Percentiles rank a stretch among this genome's conserved stretches.
Conservation (phyloP, 2,113 vertebrate genomes). For the Pelecanus crispus region DNA sequence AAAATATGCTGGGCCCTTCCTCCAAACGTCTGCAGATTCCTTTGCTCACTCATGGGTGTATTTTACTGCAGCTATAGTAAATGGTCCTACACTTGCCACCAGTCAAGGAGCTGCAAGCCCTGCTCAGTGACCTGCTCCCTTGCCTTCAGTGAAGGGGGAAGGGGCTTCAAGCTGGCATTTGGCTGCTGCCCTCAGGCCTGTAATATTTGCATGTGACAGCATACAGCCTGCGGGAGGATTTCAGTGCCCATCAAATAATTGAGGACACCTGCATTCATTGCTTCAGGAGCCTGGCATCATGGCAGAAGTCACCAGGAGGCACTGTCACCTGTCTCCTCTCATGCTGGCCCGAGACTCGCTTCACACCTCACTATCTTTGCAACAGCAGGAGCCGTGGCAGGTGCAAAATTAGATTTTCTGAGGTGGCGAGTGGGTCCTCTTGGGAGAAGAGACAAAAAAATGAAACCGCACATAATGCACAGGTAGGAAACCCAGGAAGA, state of each 20-base stretch:
- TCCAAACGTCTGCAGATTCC: background rate
- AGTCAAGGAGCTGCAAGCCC: background rate
- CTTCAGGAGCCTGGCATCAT: background rate
- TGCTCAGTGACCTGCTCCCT: fast-evolving
- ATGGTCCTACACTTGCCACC: background rate
- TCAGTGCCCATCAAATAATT: background rate
- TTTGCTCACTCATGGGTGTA: background rate
- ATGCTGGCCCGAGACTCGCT: fast-evolving
- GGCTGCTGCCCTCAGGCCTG: background rate
- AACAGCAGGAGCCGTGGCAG: background rate
- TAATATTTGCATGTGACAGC: background rate
- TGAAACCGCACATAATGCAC: background rate
- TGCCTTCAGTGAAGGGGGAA: background rate
- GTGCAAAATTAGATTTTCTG: background rate
- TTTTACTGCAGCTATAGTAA: background rate
- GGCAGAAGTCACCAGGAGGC: background rate
- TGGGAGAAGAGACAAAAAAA: background rate
- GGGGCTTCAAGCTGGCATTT: background rate
- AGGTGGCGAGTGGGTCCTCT: background rate
- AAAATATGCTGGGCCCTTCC: background rate
- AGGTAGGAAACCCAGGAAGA: background rate
- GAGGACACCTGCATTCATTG: fast-evolving
- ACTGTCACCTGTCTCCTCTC: background rate
- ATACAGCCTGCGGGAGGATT: background rate
- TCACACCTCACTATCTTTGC: background rate